phyloP scores from a whole-genome alignment of 2,888 invertebrate genomes.

The Acanthosoma haemorrhoidale region DNA sequence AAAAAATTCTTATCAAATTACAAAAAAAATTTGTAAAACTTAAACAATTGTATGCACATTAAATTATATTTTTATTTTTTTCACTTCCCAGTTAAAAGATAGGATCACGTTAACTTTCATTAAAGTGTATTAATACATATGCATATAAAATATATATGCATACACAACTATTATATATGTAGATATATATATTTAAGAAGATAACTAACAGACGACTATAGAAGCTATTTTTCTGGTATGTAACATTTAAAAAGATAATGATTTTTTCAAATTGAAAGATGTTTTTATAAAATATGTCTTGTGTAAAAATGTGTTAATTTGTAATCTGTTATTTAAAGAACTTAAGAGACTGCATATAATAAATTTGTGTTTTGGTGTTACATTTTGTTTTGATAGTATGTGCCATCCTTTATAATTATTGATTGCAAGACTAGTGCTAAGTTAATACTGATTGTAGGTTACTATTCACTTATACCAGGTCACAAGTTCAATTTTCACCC shows the following conservation, averaged over 20 bases:
- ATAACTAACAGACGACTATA: not conserved
- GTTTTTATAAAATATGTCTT: slow-evolving; percentile 19
- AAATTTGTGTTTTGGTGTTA: slow-evolving; percentile 26
- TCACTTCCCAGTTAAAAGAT: not conserved
- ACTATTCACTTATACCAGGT: too few relatives aligned
- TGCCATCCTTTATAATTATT: not conserved
- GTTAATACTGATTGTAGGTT: too few relatives aligned
- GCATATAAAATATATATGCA: not conserved
- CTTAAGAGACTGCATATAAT: slow-evolving; percentile 21
- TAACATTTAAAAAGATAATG: not conserved
- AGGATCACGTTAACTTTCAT: not conserved
- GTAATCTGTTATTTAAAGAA: slow-evolving; percentile 10
- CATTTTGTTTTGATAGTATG: not conserved
- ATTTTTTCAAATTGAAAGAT: not conserved
- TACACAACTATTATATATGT: not conserved
- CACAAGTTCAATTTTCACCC: too few relatives aligned
- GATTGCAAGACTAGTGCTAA: too few relatives aligned
- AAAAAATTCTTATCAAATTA: not conserved
- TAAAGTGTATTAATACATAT: not conserved
- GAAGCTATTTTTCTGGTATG: slow-evolving; percentile 20
- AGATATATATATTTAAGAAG: not conserved
- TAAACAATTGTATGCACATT: not conserved
- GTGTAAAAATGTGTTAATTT: slow-evolving; percentile 24
- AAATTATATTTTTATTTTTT: not conserved
- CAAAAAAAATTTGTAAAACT: not conserved